Evolutionary conservation across 2,113 vertebrate species (phyloP).

Genomic region (Rafetus swinhoei): DNA sequence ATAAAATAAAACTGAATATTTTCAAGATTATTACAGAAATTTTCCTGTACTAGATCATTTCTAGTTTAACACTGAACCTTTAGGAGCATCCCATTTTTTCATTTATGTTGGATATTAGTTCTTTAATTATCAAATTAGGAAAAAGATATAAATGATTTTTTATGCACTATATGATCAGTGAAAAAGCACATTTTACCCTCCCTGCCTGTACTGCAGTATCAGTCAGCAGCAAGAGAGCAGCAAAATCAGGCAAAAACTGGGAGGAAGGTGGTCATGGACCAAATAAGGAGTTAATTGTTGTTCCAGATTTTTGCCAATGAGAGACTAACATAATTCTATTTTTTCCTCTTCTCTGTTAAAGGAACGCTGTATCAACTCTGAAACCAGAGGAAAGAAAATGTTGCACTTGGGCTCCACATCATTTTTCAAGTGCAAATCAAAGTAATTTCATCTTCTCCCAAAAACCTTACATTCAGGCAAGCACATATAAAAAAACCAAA

Average conservation of each 20-base stretch:
- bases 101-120: background rate
- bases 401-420: background rate
- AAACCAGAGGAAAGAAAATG: background rate
- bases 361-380: background rate
- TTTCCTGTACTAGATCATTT: background rate
- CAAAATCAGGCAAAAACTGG: background rate
- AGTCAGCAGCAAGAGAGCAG: background rate
- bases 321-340: background rate
- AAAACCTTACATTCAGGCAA: background rate
- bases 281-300: background rate
- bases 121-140: background rate
- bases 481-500: background rate
- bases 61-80: background rate
- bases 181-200: background rate
- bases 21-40: background rate
- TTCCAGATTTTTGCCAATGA: background rate
- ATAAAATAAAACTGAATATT: background rate
- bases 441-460: background rate
- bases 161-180: background rate
- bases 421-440: slow-evolving; percentile 14
- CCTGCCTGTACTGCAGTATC: background rate
- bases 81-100: background rate
- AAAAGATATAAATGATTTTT: background rate
- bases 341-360: background rate
- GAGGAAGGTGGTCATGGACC: background rate